phyloP scores from a whole-genome alignment of 2,113 vertebrate genomes.

The Elaphurus davidianus region DNA sequence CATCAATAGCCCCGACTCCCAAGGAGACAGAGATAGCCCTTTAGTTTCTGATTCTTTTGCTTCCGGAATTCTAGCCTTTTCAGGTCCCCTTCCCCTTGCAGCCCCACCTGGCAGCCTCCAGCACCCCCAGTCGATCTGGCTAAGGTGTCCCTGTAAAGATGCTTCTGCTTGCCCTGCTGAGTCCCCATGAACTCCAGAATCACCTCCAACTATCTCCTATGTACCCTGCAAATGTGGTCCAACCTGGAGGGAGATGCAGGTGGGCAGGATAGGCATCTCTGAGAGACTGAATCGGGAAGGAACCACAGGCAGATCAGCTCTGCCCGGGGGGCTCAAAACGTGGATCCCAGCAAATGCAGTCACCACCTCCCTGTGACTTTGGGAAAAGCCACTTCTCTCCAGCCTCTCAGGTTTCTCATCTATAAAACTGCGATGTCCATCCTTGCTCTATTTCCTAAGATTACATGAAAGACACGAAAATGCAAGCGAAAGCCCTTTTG shows the following conservation, averaged over 20 bases:
- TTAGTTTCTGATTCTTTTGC: background rate
- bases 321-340: background rate
- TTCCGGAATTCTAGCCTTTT: background rate
- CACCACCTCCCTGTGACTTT: background rate
- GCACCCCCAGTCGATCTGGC: background rate
- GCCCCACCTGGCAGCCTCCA: background rate
- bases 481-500: background rate
- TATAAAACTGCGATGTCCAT: background rate
- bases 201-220: background rate
- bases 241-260: background rate
- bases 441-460: background rate
- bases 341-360: background rate
- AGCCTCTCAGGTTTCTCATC: background rate
- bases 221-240: background rate
- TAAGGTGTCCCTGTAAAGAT: background rate
- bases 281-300: background rate
- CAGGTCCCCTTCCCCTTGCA: background rate
- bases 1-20: background rate
- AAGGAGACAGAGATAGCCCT: background rate
- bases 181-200: background rate
- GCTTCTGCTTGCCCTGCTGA: background rate
- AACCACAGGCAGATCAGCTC: background rate
- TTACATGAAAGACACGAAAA: background rate
- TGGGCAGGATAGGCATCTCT: background rate
- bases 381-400: background rate